Conservation (phyloP, 2,113 vertebrate genomes). For the Crotalus viridis region DNA sequence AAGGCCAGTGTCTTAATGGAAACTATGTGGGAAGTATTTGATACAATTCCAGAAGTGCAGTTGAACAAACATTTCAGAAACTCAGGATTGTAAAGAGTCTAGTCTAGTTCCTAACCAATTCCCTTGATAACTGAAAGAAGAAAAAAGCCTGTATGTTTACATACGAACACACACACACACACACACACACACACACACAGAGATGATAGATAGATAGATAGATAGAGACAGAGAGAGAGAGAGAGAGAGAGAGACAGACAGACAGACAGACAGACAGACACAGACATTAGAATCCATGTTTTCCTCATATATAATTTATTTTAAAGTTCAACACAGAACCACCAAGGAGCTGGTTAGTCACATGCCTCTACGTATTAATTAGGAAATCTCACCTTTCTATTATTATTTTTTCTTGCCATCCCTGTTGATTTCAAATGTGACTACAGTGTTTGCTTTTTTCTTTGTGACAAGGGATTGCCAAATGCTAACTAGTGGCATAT, state of each 20-base stretch:
- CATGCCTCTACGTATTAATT: neutral
- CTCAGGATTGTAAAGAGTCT: neutral
- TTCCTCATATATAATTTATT: neutral
- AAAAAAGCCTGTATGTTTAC: neutral
- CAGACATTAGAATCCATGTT: neutral
- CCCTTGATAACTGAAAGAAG: neutral
- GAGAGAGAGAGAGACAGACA: fast-evolving
- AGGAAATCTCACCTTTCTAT: neutral
- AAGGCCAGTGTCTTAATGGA: neutral
- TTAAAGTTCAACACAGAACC: neutral
- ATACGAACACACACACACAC: too few species aligned
- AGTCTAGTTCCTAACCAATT: neutral
- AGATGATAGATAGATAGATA: neutral
- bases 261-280: neutral
- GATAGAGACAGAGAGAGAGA: too few species aligned
- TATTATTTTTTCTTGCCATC: neutral
- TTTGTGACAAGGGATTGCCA: neutral
- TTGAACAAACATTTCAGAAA: neutral
- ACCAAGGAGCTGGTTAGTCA: neutral
- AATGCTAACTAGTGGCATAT: neutral
- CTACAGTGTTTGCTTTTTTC: neutral
- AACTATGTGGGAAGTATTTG: neutral
- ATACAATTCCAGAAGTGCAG: neutral
- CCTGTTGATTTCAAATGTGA: neutral
- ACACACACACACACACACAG: too few species aligned